A percentile compares a stretch with the other conserved stretches of the same genome.
These are phyloP conservation scores for Spialia ferax DNA, from an alignment of 2,888 invertebrate species.

Conservation along the genomic window DNA sequence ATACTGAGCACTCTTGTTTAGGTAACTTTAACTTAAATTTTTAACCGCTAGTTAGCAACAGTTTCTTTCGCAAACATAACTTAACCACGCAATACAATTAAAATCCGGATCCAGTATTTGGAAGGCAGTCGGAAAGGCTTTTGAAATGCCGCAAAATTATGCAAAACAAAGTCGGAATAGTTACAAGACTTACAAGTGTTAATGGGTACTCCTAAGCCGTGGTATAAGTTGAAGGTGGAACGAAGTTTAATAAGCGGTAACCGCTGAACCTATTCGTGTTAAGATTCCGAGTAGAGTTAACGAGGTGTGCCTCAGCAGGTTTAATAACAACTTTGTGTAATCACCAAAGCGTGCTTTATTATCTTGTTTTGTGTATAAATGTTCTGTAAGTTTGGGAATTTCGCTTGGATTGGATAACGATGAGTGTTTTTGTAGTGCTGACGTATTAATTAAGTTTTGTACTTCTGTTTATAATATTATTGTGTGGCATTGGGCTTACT, in stretches of 20 bases:
- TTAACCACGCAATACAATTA: slow-evolving; percentile 14
- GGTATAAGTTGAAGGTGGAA: slow-evolving; percentile 50
- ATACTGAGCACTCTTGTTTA: too few species aligned
- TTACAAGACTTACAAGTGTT: slow-evolving; percentile 47
- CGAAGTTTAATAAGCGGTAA: slow-evolving; percentile 73
- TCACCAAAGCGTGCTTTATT: slow-evolving; percentile 47
- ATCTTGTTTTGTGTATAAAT: slow-evolving; percentile 42
- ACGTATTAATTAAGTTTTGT: not conserved
- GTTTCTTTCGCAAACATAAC: not conserved
- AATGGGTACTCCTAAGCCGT: slow-evolving; percentile 48
- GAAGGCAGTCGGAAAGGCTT: slow-evolving; percentile 25
- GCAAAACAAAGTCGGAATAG: slow-evolving; percentile 41
- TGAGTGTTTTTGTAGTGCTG: not conserved
- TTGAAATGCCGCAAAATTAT: slow-evolving; percentile 39
- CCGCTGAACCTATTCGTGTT: slow-evolving; percentile 59
- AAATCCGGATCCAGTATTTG: slow-evolving; percentile 8
- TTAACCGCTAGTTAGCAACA: not conserved
- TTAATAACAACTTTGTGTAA: slow-evolving; percentile 48
- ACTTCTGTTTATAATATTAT: not conserved
- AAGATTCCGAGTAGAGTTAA: slow-evolving; percentile 52
- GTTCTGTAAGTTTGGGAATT: slow-evolving; percentile 28
- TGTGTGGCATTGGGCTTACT: too few species aligned
- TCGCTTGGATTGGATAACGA: slow-evolving; percentile 1
- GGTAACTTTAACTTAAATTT: not conserved
- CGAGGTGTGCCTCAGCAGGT: slow-evolving; percentile 50